These are phyloP conservation scores for Echiichthys vipera DNA, from an alignment of 2,797 vertebrate genomes.

Conservation along the genomic window DNA sequence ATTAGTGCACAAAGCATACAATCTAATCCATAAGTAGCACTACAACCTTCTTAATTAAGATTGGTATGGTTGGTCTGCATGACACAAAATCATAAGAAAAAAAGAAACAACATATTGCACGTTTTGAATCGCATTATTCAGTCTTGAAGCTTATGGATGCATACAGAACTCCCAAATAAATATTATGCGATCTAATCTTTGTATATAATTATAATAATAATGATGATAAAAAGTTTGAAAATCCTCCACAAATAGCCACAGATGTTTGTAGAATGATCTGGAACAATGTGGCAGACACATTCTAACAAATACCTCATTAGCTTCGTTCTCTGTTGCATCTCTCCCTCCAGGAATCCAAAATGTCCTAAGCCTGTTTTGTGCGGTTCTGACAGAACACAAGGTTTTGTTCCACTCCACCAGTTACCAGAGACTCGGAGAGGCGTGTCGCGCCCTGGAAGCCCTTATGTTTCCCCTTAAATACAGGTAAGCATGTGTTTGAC, in stretches of 20 bases:
- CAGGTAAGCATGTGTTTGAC: slow-evolving; percentile 83
- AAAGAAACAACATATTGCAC: background rate
- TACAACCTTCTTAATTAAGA: background rate
- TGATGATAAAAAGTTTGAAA: slow-evolving; percentile 27
- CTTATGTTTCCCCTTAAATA: slow-evolving; percentile 99
- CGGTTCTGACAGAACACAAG: slow-evolving; percentile 98
- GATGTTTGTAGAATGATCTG: slow-evolving; percentile 56
- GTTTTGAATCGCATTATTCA: slow-evolving; percentile 21
- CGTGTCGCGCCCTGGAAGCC: slow-evolving; percentile 93
- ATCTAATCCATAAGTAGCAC: background rate
- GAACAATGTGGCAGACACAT: slow-evolving; percentile 49
- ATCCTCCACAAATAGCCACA: slow-evolving; percentile 26
- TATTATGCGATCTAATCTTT: slow-evolving; percentile 49
- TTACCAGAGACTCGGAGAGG: slow-evolving; percentile 97
- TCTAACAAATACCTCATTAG: slow-evolving; percentile 52
- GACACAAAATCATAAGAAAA: background rate
- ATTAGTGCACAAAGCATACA: background rate
- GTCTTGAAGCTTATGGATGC: slow-evolving; percentile 11
- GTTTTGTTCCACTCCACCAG: slow-evolving; percentile 98
- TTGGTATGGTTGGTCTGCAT: background rate
- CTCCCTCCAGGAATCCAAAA: slow-evolving; percentile 94
- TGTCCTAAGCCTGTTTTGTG: slow-evolving; percentile 96
- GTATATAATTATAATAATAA: no score
- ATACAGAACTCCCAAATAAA: slow-evolving; percentile 9
- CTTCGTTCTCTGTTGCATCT: slow-evolving; percentile 47